Evolutionary conservation across 2,113 vertebrate genomes (phyloP).

Genomic region (Mormyrus lacerda): DNA sequence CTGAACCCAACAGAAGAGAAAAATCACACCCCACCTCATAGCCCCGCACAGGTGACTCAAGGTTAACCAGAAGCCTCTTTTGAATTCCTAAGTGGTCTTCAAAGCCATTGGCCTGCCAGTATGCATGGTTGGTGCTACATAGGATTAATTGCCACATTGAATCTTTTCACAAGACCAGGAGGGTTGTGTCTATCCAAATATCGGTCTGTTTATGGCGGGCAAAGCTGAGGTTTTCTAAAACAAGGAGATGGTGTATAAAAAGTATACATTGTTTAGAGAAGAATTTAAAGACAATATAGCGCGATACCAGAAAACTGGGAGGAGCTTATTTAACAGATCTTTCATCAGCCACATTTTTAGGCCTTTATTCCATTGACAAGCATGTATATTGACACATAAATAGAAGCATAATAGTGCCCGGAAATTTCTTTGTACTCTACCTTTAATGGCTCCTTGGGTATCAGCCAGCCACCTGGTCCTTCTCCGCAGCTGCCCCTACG

Average conservation of each 20-base stretch:
- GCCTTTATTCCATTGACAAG: not conserved
- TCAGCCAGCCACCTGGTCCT: conserved; percentile 11
- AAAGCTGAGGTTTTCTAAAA: not conserved
- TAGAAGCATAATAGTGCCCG: not conserved
- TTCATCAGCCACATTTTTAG: not conserved
- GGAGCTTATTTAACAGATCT: not conserved
- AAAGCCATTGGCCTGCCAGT: not conserved
- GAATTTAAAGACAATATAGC: not conserved
- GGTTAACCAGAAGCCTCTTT: not conserved
- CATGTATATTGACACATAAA: not conserved
- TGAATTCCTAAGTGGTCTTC: not conserved
- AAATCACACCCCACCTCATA: not conserved
- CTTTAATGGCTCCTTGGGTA: not conserved
- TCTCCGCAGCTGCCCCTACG: not conserved
- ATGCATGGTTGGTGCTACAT: not conserved
- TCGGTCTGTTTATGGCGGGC: not conserved
- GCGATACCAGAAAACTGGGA: not conserved
- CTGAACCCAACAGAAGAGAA: not conserved
- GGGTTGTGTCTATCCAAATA: not conserved
- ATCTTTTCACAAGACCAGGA: not conserved
- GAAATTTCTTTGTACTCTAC: not conserved
- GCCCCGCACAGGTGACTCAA: not conserved
- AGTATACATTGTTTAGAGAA: not conserved
- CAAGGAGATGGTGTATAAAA: not conserved
- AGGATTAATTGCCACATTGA: too few relatives aligned